Evolutionary conservation across 2,797 vertebrate genomes (phyloP).

Genomic region (Rhinichthys osculus): DNA sequence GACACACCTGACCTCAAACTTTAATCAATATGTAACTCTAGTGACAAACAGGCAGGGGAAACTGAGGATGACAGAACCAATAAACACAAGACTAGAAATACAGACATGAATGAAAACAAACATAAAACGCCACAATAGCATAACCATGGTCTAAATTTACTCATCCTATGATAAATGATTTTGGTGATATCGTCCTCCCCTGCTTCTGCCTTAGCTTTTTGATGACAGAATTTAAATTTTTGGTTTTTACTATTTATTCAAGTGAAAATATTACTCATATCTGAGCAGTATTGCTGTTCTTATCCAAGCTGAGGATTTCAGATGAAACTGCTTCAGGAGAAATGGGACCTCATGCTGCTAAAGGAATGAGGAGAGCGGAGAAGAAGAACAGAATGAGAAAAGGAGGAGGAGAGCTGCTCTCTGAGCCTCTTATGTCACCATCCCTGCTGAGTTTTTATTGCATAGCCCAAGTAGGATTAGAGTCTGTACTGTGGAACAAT

Average conservation of each 20-base stretch:
- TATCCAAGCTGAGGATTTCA: slow-evolving; percentile 1
- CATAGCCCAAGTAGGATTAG: slow-evolving; percentile 39
- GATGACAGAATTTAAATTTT: too few species aligned
- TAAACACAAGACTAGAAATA: too few species aligned
- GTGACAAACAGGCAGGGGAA: too few species aligned
- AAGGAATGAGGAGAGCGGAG: slow-evolving; percentile 38
- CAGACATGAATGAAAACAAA: too few species aligned
- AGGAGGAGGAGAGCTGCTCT: slow-evolving; percentile 41
- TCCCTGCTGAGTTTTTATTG: slow-evolving; percentile 44
- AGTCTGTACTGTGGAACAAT: slow-evolving; percentile 14
- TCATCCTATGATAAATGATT: too few species aligned
- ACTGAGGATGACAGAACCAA: too few species aligned
- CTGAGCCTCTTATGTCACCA: slow-evolving; percentile 36
- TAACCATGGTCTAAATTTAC: too few species aligned
- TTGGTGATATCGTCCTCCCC: too few species aligned
- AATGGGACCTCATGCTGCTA: slow-evolving; percentile 40
- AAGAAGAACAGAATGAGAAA: slow-evolving; percentile 38
- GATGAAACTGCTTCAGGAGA: slow-evolving; percentile 12
- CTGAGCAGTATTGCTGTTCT: not conserved
- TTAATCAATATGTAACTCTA: too few species aligned
- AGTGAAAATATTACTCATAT: not conserved
- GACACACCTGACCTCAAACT: too few species aligned
- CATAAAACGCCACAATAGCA: too few species aligned
- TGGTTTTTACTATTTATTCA: slow-evolving; percentile 16
- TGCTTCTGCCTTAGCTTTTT: too few species aligned